Conservation (phyloP, 1,140 invertebrate genomes). For the Andricus grossulariae region DNA sequence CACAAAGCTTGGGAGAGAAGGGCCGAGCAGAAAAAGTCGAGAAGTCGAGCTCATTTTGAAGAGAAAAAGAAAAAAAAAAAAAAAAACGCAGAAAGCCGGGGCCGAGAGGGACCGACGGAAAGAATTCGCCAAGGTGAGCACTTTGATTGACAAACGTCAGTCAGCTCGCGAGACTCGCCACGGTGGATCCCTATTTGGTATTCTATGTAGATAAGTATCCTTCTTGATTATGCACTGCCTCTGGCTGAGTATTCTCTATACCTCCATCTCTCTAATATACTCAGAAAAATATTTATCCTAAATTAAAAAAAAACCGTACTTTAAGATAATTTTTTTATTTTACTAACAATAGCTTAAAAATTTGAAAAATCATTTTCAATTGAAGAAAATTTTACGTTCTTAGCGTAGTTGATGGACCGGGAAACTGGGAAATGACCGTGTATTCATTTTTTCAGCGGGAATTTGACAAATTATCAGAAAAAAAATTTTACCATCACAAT, state of each 20-base stretch:
- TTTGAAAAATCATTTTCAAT: no score
- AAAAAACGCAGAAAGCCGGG: constrained; percentile 26
- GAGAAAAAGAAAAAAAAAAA: constrained; percentile 44
- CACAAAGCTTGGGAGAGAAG: constrained; percentile 9
- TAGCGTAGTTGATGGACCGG: no score
- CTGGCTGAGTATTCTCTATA: constrained; percentile 27
- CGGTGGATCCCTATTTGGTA: constrained; percentile 70
- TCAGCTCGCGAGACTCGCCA: constrained; percentile 64
- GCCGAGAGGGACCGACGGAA: constrained; percentile 53
- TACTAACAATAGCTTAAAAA: no score
- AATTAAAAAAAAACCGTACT: no score
- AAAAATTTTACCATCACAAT: no score
- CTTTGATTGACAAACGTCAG: constrained; percentile 76
- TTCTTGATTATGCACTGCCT: constrained; percentile 54
- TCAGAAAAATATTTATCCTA: no score
- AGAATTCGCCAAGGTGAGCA: constrained; percentile 70
- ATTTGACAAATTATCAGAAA: no score
- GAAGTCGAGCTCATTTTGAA: constrained; percentile 39
- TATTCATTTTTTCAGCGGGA: no score
- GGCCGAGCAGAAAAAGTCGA: constrained; percentile 33
- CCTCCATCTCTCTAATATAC: no score
- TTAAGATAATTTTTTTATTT: no score
- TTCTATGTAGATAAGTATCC: constrained; percentile 73
- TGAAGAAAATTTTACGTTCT: no score
- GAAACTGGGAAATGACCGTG: no score